These are phyloP conservation scores for Ctenopoma kingsleyae DNA, from an alignment of 2,797 vertebrate genomes.

Conservation along the genomic window DNA sequence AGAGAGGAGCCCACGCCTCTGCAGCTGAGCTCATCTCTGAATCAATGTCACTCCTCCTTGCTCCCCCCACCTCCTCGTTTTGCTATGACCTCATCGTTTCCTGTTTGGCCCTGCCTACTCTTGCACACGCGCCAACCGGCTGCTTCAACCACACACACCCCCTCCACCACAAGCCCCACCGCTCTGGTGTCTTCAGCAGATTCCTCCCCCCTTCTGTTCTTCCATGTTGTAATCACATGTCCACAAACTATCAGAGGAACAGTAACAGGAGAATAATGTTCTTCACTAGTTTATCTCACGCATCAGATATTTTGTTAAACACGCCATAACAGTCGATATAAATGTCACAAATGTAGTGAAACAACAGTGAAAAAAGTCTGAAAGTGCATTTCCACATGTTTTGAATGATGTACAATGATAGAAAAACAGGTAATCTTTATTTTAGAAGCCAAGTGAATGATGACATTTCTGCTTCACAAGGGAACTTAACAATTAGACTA, in stretches of 20 bases:
- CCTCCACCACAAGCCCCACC: slow-evolving; percentile 4
- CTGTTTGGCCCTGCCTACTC: slow-evolving; percentile 70
- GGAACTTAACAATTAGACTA: too few relatives aligned
- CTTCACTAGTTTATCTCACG: background rate
- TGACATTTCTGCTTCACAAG: too few relatives aligned
- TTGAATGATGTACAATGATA: too few relatives aligned
- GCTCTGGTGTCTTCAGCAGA: slow-evolving; percentile 37
- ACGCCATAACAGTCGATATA: too few relatives aligned
- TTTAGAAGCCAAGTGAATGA: too few relatives aligned
- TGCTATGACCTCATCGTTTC: slow-evolving; percentile 82
- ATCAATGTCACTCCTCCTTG: slow-evolving; percentile 72
- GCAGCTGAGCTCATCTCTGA: slow-evolving; percentile 85
- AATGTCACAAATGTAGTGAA: too few relatives aligned
- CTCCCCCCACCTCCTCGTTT: slow-evolving; percentile 48
- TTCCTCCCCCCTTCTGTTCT: slow-evolving; percentile 25
- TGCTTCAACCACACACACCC: slow-evolving; percentile 27
- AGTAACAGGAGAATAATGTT: background rate
- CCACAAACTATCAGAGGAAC: slow-evolving; percentile 1
- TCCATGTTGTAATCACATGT: slow-evolving; percentile 41
- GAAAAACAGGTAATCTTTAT: too few relatives aligned
- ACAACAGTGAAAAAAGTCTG: too few relatives aligned
- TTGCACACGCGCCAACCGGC: slow-evolving; percentile 53
- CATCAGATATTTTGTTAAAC: too few relatives aligned
- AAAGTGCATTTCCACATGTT: too few relatives aligned
- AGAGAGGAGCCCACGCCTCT: slow-evolving; percentile 74